These are phyloP conservation scores for Axea sp. DNA, from an alignment of 2,888 invertebrate species.

Conservation along the genomic window DNA sequence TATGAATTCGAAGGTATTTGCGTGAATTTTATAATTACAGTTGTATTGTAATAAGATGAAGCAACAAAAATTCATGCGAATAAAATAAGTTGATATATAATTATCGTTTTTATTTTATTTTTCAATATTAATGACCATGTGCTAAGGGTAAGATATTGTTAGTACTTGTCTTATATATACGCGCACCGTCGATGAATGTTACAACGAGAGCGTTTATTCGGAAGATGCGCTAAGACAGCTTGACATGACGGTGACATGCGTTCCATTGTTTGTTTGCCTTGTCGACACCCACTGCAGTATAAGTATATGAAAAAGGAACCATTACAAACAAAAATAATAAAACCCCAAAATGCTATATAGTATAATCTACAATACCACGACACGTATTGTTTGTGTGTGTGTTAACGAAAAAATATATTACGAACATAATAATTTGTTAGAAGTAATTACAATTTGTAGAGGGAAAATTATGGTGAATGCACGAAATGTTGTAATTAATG, in stretches of 20 bases:
- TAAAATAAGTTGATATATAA: too few relatives aligned
- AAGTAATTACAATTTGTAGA: too few relatives aligned
- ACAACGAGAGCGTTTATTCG: conserved; percentile 55
- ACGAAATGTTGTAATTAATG: too few relatives aligned
- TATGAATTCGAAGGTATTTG: too few relatives aligned
- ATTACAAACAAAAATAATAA: conserved; percentile 24
- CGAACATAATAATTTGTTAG: too few relatives aligned
- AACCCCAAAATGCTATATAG: conserved; percentile 16
- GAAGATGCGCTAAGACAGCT: conserved; percentile 67
- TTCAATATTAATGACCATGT: conserved; percentile 14
- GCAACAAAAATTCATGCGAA: too few relatives aligned
- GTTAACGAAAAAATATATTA: too few relatives aligned
- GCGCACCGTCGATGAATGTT: conserved; percentile 49
- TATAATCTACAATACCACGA: conserved; percentile 19
- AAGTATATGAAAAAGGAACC: conserved; percentile 52
- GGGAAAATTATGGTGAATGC: too few relatives aligned
- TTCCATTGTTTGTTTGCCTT: conserved; percentile 70
- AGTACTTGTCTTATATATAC: conserved; percentile 26
- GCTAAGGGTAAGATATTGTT: conserved; percentile 28
- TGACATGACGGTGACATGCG: conserved; percentile 74
- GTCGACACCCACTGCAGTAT: conserved; percentile 60
- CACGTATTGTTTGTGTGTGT: too few relatives aligned
- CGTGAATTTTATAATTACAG: too few relatives aligned
- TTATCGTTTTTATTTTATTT: too few relatives aligned
- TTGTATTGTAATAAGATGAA: too few relatives aligned